Conservation (phyloP, 2,888 invertebrate genomes). For the Eucriotettix oculatus region DNA sequence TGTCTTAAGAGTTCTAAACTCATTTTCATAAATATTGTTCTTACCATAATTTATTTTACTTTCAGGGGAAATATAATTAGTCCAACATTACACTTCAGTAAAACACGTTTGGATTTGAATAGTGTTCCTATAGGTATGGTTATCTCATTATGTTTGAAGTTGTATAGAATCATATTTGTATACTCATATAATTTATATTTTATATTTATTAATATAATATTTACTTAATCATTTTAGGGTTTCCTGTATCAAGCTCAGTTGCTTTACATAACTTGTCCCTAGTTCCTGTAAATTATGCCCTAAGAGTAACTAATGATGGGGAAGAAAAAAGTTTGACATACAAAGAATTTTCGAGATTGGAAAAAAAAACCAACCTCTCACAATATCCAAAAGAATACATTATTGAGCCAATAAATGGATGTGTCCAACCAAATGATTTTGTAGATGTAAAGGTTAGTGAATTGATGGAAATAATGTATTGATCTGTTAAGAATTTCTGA, state of each 20-base stretch:
- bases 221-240: too few species aligned
- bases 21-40: too few species aligned
- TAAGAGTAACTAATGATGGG: slow-evolving; percentile 36
- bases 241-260: too few species aligned
- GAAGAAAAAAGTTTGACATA: slow-evolving; percentile 32
- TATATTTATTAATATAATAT: too few species aligned
- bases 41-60: slow-evolving; percentile 11
- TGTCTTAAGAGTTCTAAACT: too few species aligned
- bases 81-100: slow-evolving; percentile 37
- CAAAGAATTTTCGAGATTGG: slow-evolving; percentile 7
- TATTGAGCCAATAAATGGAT: slow-evolving; percentile 29
- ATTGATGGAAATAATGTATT: background rate
- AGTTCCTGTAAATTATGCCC: slow-evolving; percentile 33
- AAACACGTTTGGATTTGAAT: slow-evolving; percentile 37
- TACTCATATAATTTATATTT: too few species aligned
- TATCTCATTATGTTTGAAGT: background rate
- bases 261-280: slow-evolving; percentile 34
- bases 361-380: slow-evolving; percentile 30
- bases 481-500: too few species aligned
- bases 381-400: slow-evolving; percentile 36
- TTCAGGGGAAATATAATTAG: slow-evolving; percentile 42
- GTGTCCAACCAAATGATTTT: slow-evolving; percentile 26
- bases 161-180: too few species aligned
- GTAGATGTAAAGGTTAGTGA: slow-evolving; percentile 1
- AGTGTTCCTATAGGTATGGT: slow-evolving; percentile 37